A percentile compares a stretch with the other conserved stretches of the same genome.
Conservation (phyloP, 1,140 invertebrate species). For the Zaprionus kolodkinae region DNA sequence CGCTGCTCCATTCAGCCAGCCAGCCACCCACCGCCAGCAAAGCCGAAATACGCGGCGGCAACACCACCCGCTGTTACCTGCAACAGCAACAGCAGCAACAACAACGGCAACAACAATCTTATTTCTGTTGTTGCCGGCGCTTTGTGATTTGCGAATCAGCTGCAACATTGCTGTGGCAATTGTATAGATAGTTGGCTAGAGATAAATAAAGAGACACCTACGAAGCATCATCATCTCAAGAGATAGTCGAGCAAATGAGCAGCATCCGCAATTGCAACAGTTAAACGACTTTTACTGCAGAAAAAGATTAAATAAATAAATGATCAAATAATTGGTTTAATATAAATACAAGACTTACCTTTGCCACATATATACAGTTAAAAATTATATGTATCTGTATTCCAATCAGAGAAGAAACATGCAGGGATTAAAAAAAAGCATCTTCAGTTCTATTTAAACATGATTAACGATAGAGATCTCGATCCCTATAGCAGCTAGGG, state of each 20-base stretch:
- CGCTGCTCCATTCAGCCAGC: constrained; percentile 32
- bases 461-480: no score
- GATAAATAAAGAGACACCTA: constrained; percentile 55
- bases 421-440: no score
- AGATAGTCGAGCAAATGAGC: constrained; percentile 30
- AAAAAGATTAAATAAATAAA: no score
- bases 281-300: not conserved
- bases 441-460: no score
- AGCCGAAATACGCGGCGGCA: not conserved
- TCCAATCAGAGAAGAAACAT: no score
- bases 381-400: no score
- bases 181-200: constrained; percentile 10
- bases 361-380: no score
- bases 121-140: constrained; percentile 35
- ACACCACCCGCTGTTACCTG: constrained; percentile 39
- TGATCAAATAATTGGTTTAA: no score
- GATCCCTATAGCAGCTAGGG: no score
- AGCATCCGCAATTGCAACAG: constrained; percentile 31
- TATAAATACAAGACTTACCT: no score
- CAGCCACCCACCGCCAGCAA: constrained; percentile 16
- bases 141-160: constrained; percentile 55
- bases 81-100: constrained; percentile 3
- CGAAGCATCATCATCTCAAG: constrained; percentile 13
- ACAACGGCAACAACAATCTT: constrained; percentile 14
- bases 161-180: constrained; percentile 34